These are phyloP conservation scores for Alethe diademata DNA, from an alignment of 2,113 vertebrate species.

Conservation along the genomic window DNA sequence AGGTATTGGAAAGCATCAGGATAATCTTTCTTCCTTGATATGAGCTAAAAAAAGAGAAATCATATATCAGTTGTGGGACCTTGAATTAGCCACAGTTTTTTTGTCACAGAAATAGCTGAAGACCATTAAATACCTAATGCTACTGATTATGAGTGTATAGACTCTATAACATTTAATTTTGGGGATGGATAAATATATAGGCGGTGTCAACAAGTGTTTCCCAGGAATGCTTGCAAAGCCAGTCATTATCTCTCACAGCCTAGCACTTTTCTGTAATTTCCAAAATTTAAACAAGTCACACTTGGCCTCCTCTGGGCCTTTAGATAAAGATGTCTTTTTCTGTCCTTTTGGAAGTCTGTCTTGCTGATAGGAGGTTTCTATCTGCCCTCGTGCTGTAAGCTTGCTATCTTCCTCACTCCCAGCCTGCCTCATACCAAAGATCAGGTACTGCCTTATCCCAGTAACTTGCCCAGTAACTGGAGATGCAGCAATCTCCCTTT, in stretches of 20 bases:
- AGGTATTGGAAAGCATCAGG: background rate
- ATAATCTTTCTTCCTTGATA: background rate
- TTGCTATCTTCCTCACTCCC: background rate
- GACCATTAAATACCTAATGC: background rate
- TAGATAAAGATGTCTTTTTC: background rate
- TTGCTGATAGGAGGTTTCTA: background rate
- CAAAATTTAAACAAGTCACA: background rate
- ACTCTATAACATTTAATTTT: background rate
- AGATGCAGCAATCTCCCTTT: background rate
- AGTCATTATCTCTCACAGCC: background rate
- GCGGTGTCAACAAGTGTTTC: background rate
- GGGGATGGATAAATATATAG: background rate
- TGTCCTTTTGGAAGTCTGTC: background rate
- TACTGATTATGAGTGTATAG: background rate
- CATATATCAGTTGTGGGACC: accelerated
- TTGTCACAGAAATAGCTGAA: background rate
- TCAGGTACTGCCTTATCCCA: too few relatives aligned
- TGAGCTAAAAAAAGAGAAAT: background rate
- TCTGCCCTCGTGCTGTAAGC: accelerated
- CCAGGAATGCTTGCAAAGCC: background rate
- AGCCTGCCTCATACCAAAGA: background rate
- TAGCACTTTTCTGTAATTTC: background rate
- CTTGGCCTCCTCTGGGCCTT: accelerated
- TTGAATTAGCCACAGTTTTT: background rate
- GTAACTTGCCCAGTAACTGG: background rate